phyloP scores from a whole-genome alignment of 2,797 vertebrate genomes.

The Alauda arvensis region DNA sequence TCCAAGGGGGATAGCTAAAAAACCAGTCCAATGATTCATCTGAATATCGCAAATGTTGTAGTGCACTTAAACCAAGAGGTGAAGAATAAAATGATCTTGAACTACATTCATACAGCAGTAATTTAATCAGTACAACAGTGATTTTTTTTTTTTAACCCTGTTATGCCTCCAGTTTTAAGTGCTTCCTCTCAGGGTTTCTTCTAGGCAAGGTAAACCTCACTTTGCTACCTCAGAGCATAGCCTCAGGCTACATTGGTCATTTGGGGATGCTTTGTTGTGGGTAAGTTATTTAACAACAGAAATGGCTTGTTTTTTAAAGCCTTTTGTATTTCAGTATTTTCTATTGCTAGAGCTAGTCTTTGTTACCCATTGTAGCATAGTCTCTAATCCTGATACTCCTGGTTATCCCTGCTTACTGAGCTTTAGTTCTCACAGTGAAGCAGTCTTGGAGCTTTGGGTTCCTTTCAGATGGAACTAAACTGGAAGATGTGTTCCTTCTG shows the following conservation, averaged over 20 bases:
- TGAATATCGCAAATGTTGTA: not conserved
- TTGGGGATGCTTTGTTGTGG: not conserved
- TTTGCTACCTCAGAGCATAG: not conserved
- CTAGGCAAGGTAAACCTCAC: not conserved
- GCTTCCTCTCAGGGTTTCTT: not conserved
- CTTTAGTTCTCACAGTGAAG: not conserved
- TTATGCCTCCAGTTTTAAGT: not conserved
- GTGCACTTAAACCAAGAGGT: not conserved
- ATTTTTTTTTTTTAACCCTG: not conserved
- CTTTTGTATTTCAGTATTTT: slow-evolving; percentile 17
- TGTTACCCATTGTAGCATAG: not conserved
- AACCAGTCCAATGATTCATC: not conserved
- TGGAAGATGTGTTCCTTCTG: slow-evolving; percentile 29
- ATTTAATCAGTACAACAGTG: not conserved
- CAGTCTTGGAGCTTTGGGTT: not conserved
- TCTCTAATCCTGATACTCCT: slow-evolving; percentile 30
- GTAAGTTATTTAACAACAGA: slow-evolving; percentile 7
- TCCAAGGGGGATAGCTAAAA: not conserved
- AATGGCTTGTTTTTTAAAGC: slow-evolving; percentile 4
- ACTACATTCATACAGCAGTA: not conserved
- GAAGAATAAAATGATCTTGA: not conserved
- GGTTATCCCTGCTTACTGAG: slow-evolving; percentile 28
- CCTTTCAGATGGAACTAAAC: slow-evolving; percentile 7
- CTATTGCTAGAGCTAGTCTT: slow-evolving; percentile 6
- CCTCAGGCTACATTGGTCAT: not conserved